Base-by-base conservation (phyloP, 37 sponge, comb jelly and placozoan genomes). In the Spongilla lacustris region DNA sequence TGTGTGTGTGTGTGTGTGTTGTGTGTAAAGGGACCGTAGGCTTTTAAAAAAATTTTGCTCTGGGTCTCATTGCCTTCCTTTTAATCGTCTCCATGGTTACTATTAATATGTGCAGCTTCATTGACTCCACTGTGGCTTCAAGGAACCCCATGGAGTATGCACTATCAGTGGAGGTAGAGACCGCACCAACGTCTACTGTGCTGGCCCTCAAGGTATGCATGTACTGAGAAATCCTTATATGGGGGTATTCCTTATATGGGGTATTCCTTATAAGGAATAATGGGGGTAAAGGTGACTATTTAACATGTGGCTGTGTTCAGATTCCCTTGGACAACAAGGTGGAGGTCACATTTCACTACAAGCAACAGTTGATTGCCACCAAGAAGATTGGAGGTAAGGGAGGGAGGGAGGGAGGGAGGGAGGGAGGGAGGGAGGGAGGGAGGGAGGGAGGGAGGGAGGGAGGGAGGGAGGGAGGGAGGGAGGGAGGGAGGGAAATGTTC, bases 241-340 rank as follows among this genome's bases (percentile, higher is more conserved):
- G n/a, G n/a, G n/a, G n/a, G n/a, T n/a, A n/a, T n/a, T n/a, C n/a
- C n/a, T n/a, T n/a, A n/a, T n/a, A n/a, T n/a, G n/a, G n/a, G n/a
- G n/a, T n/a, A n/a, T n/a, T n/a, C n/a, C n/a, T n/a, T n/a, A n/a
- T n/a, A 41, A 6, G 41, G 41, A 6, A 3, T 9, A 3, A 41
- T 41, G 41, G 41, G 41, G 41, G 41, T 41, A 6, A 41, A 6
- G 41, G 41, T n/a, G n/a, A n/a, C n/a, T n/a, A n/a, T n/a, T n/a
- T n/a, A n/a, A n/a, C n/a, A n/a, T n/a, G n/a, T n/a, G n/a, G n/a
- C 41, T 41, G 6, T 36, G 6, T 46, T 24, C 70, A 89, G 89
- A 84, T 90, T 37, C 90, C 90, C 38, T 67, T 90, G n/a, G 90
- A 90, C 74, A 90, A 83, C 67, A 90, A 80, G 67, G 75, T 90